Evolutionary conservation across 2,888 invertebrate genomes (phyloP), one percentile per base, ranked within the genome.

Genomic region (Lepidochrysops patricia): DNA sequence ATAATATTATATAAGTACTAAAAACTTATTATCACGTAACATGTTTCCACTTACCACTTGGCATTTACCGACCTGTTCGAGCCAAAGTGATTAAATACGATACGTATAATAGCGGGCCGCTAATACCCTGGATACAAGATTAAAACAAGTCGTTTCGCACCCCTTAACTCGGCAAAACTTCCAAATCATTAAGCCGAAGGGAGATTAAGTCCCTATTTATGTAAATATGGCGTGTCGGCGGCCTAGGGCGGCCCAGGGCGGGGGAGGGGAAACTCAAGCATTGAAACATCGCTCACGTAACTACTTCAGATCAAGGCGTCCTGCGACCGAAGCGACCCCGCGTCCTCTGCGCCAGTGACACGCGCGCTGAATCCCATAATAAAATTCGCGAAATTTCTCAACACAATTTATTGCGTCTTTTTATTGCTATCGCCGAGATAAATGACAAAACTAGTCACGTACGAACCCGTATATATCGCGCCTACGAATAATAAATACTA

Each of bases 221-320:
- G 79, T 75, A 81, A 79, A 81, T 80, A 78, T 75, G 67, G 72
- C 64, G 75, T 74, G 75, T 73, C 70, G 70, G 70, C 78, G 76
- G 77, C 77, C 77, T 77, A 74, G 74, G 76, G 77, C 76, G 27
- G n/a, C n/a, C n/a, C n/a, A n/a, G n/a, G 29, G 13, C 9, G 1
- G 19, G 6, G 32, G 32, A 13, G 37, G 13, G 78, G 72, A 72
- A 80, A 74, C 76, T 78, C 75, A 80, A 77, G 68, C 77, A 79
- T 79, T 78, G 79, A 78, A 80, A 84, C 81, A 84, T 83, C 82
- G 77, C 81, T 82, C 81, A 79, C 78, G 77, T 79, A 78, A 75
- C 73, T 71, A 69, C 70, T 68, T 68, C 69, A 76, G 75, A 80
- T 81, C 77, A 76, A 76, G 78, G 73, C 67, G 67, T 75, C 76